Evolutionary conservation across 2,888 invertebrate species (phyloP).

Genomic region (Amitus sp.): DNA sequence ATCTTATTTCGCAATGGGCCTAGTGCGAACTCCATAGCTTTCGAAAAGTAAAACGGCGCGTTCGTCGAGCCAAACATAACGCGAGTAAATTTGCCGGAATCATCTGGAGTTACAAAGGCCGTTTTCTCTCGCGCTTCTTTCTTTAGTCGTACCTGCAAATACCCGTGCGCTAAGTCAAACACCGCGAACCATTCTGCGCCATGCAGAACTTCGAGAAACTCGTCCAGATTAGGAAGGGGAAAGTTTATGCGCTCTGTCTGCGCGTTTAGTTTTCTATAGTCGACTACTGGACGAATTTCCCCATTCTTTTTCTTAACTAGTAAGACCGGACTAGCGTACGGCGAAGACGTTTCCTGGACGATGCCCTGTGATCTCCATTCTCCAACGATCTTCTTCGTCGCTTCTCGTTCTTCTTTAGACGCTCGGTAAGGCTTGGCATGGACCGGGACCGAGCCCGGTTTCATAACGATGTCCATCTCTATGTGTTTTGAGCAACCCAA

Average conservation of each 20-base stretch:
- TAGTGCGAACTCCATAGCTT: conserved; percentile 29
- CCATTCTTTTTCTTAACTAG: conserved; percentile 35
- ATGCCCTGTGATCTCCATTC: conserved; percentile 32
- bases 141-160: conserved; percentile 32
- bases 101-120: conserved; percentile 41
- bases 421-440: conserved; percentile 21
- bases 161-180: conserved; percentile 25
- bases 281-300: conserved; percentile 31
- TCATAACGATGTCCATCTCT: conserved; percentile 20
- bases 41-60: conserved; percentile 45
- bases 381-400: conserved; percentile 27
- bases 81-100: conserved; percentile 43
- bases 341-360: conserved; percentile 25
- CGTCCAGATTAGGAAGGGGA: conserved; percentile 31
- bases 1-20: conserved; percentile 20
- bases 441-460: conserved; percentile 8
- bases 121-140: conserved; percentile 28
- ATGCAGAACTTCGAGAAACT: conserved; percentile 18
- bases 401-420: too few species aligned
- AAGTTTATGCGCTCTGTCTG: conserved; percentile 25
- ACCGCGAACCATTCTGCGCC: conserved; percentile 5
- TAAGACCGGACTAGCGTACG: conserved; percentile 37
- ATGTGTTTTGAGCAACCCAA: too few species aligned
- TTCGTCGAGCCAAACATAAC: conserved; percentile 49
- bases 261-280: conserved; percentile 32